These are phyloP conservation scores for Geococcyx californianus DNA, from an alignment of 2,113 vertebrate genomes.

Conservation along the genomic window DNA sequence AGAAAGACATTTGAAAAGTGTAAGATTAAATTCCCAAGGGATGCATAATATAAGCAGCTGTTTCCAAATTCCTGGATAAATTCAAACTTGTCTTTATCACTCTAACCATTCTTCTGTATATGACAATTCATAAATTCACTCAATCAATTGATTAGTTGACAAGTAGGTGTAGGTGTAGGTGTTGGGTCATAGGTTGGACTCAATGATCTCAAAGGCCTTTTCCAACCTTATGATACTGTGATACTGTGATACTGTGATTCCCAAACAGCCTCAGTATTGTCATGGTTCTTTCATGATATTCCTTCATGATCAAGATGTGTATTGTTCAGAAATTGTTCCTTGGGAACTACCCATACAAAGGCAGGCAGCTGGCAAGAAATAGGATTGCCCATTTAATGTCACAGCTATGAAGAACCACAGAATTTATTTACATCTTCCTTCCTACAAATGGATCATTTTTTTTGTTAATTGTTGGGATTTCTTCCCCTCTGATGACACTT, in stretches of 20 bases:
- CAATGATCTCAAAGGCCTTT: too few species aligned
- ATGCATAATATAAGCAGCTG: neutral
- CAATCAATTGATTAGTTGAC: neutral
- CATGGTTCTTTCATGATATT: neutral
- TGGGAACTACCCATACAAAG: neutral
- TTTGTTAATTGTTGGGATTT: neutral
- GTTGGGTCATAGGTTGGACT: too few species aligned
- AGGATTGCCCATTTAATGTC: neutral
- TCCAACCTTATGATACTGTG: too few species aligned
- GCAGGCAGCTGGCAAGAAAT: neutral
- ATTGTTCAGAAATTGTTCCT: neutral
- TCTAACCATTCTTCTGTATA: neutral
- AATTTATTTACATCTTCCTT: neutral
- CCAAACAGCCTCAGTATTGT: neutral
- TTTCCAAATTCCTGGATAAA: neutral
- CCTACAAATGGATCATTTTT: neutral
- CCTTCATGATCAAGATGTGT: neutral
- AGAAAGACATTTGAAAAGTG: neutral
- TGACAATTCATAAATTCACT: neutral
- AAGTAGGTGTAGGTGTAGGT: too few species aligned
- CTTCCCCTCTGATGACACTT: neutral
- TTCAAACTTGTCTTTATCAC: neutral
- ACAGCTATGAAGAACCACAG: neutral
- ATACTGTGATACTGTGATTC: too few species aligned
- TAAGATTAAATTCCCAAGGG: neutral